phyloP scores from a whole-genome alignment of 2,113 vertebrate genomes.

The Cheirogaleus medius region DNA sequence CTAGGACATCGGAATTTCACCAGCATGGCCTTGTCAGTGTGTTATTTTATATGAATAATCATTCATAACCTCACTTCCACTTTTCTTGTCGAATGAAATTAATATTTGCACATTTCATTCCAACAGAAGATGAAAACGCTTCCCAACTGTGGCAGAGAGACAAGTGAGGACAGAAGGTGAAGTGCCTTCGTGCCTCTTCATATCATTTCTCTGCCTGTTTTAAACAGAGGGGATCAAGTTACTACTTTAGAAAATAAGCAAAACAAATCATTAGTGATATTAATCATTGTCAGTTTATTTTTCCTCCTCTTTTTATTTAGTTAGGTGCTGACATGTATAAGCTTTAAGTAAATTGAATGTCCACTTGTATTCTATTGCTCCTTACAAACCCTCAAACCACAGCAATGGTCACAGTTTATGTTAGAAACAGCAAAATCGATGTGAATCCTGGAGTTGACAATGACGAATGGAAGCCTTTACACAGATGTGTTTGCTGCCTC shows the following conservation, averaged over 20 bases:
- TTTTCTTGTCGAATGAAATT: neutral
- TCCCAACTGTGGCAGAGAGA: constrained; percentile 35
- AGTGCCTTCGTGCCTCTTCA: constrained; percentile 23
- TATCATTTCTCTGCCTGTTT: constrained; percentile 78
- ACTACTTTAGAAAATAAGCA: constrained; percentile 61
- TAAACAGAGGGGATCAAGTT: constrained; percentile 72
- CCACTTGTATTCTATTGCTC: constrained; percentile 60
- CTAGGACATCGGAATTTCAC: neutral
- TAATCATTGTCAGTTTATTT: constrained; percentile 71
- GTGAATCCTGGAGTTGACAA: constrained; percentile 6
- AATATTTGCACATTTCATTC: constrained; percentile 69
- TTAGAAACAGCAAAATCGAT: constrained; percentile 38
- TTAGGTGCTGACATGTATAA: constrained; percentile 73
- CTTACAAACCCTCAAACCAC: constrained; percentile 64
- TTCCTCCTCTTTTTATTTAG: constrained; percentile 54
- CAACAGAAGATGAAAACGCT: constrained; percentile 64
- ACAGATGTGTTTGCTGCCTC: neutral
- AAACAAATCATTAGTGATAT: constrained; percentile 68
- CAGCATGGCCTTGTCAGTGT: neutral
- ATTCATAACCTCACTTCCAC: neutral
- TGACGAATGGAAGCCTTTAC: neutral
- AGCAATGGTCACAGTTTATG: constrained; percentile 61
- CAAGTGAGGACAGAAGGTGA: constrained; percentile 57
- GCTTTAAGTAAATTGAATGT: constrained; percentile 71
- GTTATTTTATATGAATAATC: neutral